A percentile compares a stretch with the other conserved stretches of the same genome.
Conservation (phyloP, 1,140 invertebrate genomes). For the Mercenaria mercenaria region DNA sequence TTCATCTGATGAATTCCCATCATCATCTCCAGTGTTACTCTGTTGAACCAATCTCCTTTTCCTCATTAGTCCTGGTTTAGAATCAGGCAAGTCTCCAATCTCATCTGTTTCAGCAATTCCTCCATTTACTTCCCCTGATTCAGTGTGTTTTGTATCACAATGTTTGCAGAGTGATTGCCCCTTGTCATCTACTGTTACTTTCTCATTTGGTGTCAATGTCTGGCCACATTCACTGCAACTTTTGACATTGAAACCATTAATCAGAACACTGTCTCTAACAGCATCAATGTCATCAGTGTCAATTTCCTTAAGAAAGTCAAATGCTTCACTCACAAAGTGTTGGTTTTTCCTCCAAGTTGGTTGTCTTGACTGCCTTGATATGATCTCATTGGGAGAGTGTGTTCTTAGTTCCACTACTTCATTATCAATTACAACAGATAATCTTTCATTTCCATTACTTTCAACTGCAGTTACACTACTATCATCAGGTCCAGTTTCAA, state of each 20-base stretch:
- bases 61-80: neutral
- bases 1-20: slow-evolving; percentile 73
- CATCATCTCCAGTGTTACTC: slow-evolving; percentile 49
- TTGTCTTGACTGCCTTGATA: neutral
- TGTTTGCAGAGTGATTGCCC: neutral
- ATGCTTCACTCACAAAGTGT: slow-evolving; percentile 68
- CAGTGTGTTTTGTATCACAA: neutral
- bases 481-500: neutral
- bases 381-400: slow-evolving; percentile 7
- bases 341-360: slow-evolving; percentile 59
- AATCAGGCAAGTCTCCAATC: neutral
- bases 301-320: slow-evolving; percentile 60
- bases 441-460: neutral
- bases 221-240: neutral
- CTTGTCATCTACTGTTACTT: neutral
- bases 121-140: neutral
- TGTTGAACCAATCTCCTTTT: neutral
- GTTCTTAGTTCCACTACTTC: slow-evolving; percentile 60
- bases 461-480: neutral
- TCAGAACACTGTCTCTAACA: neutral
- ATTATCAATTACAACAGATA: slow-evolving; percentile 21
- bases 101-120: neutral
- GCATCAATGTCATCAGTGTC: slow-evolving; percentile 8
- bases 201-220: neutral
- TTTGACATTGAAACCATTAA: neutral